A percentile compares a stretch with the other conserved stretches of the same genome.
Evolutionary conservation across 1,140 invertebrate genomes (phyloP).

Genomic region (Platyura marginata): DNA sequence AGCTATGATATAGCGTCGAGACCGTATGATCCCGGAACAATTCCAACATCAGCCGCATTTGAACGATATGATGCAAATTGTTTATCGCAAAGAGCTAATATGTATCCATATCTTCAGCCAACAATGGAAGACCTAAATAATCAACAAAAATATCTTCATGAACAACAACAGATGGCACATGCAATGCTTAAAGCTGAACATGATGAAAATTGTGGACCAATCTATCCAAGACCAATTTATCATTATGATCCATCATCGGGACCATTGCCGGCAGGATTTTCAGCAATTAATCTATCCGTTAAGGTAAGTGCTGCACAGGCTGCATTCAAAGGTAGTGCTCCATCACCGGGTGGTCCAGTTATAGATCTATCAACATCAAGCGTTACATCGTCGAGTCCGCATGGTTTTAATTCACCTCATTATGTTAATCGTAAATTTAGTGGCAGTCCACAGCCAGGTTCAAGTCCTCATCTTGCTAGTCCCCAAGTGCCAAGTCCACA

Average conservation of each 20-base stretch:
- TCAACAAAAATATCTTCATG: constrained; percentile 39
- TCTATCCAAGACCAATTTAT: constrained; percentile 63
- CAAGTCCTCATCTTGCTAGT: constrained; percentile 63
- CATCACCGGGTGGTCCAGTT: constrained; percentile 44
- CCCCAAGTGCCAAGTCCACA: constrained; percentile 76
- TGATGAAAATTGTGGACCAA: constrained; percentile 34
- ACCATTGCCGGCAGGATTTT: constrained; percentile 47
- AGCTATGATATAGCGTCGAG: constrained; percentile 26
- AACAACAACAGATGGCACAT: constrained; percentile 35
- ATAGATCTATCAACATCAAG: constrained; percentile 75
- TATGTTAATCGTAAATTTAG: constrained; percentile 26
- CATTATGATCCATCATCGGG: constrained; percentile 50
- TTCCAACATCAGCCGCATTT: constrained; percentile 35
- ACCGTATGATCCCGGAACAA: constrained; percentile 11
- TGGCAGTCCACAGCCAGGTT: constrained; percentile 59
- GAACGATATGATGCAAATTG: constrained; percentile 45
- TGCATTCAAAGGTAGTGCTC: constrained; percentile 23
- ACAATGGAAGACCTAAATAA: constrained; percentile 17
- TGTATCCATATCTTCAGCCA: constrained; percentile 33
- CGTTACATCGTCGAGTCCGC: constrained; percentile 61
- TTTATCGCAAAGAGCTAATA: constrained; percentile 26
- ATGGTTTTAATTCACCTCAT: constrained; percentile 33
- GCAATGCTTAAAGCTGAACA: constrained; percentile 44
- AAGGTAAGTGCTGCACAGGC: constrained; percentile 65
- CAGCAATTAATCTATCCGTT: constrained; percentile 69